A percentile compares a stretch with the other conserved stretches of the same genome.
These are phyloP conservation scores for Dipodomys merriami DNA, from an alignment of 2,113 vertebrate species.

Conservation along the genomic window DNA sequence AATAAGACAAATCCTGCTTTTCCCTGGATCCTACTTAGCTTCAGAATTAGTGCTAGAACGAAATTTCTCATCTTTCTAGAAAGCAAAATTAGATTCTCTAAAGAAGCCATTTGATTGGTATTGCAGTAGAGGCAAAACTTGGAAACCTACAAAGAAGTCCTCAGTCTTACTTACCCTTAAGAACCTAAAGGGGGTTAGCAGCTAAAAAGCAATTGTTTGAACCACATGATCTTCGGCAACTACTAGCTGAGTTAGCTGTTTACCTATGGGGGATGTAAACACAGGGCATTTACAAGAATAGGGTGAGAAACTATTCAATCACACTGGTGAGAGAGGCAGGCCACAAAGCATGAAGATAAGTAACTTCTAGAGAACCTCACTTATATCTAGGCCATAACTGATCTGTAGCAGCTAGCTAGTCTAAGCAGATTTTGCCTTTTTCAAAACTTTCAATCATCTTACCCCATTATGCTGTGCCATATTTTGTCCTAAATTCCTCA, in stretches of 20 bases:
- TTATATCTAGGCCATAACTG: conserved; percentile 3
- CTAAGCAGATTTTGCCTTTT: conserved; percentile 48
- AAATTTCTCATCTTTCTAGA: conserved; percentile 63
- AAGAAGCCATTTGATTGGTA: conserved; percentile 46
- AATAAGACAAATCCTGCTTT: conserved; percentile 60
- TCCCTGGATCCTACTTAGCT: conserved; percentile 11
- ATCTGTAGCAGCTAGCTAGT: conserved; percentile 11
- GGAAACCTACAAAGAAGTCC: conserved; percentile 38
- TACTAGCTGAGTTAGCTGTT: conserved; percentile 55
- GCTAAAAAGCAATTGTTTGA: conserved; percentile 51
- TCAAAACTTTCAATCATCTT: conserved; percentile 38
- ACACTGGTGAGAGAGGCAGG: background rate
- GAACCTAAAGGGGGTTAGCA: conserved; percentile 16
- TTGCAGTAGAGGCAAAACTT: background rate
- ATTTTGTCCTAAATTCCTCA: conserved; percentile 57
- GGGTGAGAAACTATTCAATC: conserved; percentile 1
- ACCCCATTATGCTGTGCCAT: conserved; percentile 6
- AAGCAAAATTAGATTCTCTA: conserved; percentile 52
- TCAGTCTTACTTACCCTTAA: conserved; percentile 49
- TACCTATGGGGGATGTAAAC: background rate
- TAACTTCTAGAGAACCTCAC: conserved; percentile 33
- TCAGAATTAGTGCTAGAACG: conserved; percentile 47
- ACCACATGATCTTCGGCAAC: background rate
- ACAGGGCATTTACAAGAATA: conserved; percentile 25
- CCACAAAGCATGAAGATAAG: background rate